A percentile compares a stretch with the other conserved stretches of the same genome.
These are phyloP conservation scores for Origma solitaria DNA, from an alignment of 2,113 vertebrate genomes.

Conservation along the genomic window DNA sequence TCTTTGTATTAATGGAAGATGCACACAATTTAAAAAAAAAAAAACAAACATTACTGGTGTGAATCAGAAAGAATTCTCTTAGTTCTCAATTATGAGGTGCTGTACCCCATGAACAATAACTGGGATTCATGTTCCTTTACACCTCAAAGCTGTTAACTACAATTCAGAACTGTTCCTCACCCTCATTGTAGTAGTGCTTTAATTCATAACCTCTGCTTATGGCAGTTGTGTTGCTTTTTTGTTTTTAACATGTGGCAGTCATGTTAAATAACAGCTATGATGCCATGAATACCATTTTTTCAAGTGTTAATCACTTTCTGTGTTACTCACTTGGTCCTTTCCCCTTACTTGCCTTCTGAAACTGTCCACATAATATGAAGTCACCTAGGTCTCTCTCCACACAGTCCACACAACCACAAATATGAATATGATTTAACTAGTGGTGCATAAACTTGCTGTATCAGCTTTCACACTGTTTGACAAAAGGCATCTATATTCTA, in stretches of 20 bases:
- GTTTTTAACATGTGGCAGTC: neutral
- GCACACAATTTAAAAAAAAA: neutral
- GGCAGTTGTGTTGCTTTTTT: neutral
- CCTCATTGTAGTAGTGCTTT: neutral
- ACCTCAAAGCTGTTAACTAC: neutral
- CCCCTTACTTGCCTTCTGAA: neutral
- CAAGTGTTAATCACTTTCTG: neutral
- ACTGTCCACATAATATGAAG: neutral
- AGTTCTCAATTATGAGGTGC: neutral
- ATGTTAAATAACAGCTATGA: neutral
- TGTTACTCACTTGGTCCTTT: neutral
- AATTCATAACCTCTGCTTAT: neutral
- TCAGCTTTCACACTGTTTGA: neutral
- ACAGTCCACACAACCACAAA: neutral
- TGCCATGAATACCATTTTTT: neutral
- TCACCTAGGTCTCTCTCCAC: neutral
- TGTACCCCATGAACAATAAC: rapidly evolving
- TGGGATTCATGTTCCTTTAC: neutral
- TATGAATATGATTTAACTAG: neutral
- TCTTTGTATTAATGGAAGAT: neutral
- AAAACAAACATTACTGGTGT: too few species aligned
- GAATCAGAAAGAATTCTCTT: neutral
- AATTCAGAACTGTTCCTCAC: neutral
- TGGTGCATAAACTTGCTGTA: neutral
- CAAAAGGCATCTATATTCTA: neutral